These are phyloP conservation scores for Myrmecobius fasciatus DNA, from an alignment of 2,113 vertebrate genomes.

Conservation along the genomic window DNA sequence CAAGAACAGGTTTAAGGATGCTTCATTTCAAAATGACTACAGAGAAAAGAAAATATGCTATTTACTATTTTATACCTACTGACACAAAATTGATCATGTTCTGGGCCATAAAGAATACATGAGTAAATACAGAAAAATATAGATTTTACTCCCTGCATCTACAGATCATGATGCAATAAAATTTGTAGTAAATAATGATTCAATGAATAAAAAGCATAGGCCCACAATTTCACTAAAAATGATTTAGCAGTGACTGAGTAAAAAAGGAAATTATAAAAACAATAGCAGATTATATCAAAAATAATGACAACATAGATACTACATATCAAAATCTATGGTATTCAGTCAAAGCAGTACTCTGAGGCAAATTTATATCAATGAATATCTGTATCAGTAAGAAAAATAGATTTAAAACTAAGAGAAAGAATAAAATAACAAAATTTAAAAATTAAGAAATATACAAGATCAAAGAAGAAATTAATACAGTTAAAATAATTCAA, in stretches of 20 bases:
- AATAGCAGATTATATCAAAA: neutral
- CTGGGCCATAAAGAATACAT: neutral
- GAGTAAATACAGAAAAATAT: neutral
- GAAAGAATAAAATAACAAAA: neutral
- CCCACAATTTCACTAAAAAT: neutral
- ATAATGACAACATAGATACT: neutral
- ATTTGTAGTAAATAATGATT: neutral
- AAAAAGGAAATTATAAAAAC: neutral
- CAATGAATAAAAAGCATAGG: neutral
- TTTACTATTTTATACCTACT: neutral
- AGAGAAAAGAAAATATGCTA: neutral
- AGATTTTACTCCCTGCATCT: neutral
- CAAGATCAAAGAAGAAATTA: neutral
- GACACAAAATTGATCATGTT: neutral
- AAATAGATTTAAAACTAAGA: neutral
- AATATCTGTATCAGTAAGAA: neutral
- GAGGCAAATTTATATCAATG: neutral
- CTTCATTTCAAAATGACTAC: neutral
- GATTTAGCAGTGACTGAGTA: neutral
- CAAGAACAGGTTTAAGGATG: neutral
- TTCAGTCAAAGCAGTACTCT: neutral
- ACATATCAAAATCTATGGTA: neutral
- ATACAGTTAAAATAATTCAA: neutral
- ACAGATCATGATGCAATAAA: neutral
- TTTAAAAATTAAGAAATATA: neutral